Evolutionary conservation across 2,113 vertebrate genomes (phyloP).

Genomic region (Otocyon megalotis): DNA sequence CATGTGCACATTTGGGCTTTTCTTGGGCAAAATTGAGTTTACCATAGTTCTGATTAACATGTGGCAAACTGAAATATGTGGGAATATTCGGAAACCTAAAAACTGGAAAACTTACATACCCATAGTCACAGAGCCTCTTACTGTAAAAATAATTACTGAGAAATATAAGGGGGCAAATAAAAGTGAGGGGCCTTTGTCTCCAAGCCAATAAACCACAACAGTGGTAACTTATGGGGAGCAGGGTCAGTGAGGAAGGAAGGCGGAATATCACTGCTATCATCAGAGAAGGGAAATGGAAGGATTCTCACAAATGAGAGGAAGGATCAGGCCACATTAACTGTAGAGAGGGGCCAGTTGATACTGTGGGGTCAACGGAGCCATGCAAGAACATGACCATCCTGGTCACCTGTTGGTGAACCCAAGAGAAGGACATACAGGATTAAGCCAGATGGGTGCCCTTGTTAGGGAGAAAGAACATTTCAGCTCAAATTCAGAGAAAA

Average conservation of each 20-base stretch:
- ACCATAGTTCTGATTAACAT: not conserved
- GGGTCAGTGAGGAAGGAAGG: not conserved
- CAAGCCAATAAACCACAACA: not conserved
- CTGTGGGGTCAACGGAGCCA: accelerated
- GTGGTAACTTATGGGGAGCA: accelerated
- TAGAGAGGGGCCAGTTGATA: accelerated
- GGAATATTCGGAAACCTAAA: not conserved
- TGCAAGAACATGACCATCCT: not conserved
- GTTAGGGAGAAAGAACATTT: not conserved
- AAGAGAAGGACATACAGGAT: accelerated
- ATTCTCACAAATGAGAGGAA: not conserved
- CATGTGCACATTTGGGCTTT: not conserved
- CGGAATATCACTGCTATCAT: not conserved
- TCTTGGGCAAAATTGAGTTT: not conserved
- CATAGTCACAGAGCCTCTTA: not conserved
- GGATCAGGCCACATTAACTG: too few species aligned
- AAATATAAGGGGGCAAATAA: not conserved
- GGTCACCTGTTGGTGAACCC: accelerated
- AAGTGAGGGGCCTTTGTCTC: not conserved
- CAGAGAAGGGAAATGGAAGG: not conserved
- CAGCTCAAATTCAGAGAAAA: not conserved
- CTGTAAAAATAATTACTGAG: not conserved
- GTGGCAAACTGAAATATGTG: not conserved
- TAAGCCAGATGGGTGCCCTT: not conserved
- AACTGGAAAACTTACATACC: not conserved